phyloP scores from a whole-genome alignment of 2,888 invertebrate genomes.

The Phengaris alcon region DNA sequence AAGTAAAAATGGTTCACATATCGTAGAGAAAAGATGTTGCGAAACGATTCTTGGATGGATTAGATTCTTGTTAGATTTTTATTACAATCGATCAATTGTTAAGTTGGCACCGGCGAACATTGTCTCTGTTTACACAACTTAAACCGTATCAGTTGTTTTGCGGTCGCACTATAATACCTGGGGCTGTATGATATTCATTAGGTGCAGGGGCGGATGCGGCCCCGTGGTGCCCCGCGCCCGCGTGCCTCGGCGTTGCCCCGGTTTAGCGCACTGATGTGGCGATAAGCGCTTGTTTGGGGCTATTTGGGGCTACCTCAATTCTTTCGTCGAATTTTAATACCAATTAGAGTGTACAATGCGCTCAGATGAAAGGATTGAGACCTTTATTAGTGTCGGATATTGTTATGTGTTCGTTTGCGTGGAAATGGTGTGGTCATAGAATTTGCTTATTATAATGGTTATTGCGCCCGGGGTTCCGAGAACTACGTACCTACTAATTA shows the following conservation, averaged over 20 bases:
- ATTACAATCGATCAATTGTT: neutral
- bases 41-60: too few relatives aligned
- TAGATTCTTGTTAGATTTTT: too few relatives aligned
- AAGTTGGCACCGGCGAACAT: neutral
- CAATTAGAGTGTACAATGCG: conserved; percentile 75
- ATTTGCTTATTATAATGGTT: conserved; percentile 41
- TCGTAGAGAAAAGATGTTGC: too few relatives aligned
- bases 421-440: conserved; percentile 49
- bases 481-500: conserved; percentile 31
- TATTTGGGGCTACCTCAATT: conserved; percentile 71
- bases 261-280: conserved; percentile 61
- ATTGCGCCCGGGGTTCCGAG: conserved; percentile 40
- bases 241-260: conserved; percentile 41
- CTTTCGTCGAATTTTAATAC: conserved; percentile 69
- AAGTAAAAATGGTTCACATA: too few relatives aligned
- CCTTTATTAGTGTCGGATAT: conserved; percentile 75
- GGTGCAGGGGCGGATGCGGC: conserved; percentile 32
- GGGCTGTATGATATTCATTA: conserved; percentile 66
- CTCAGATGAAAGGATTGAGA: conserved; percentile 65
- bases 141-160: neutral
- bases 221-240: conserved; percentile 31
- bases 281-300: conserved; percentile 72
- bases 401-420: conserved; percentile 63
- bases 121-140: neutral
- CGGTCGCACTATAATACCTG: conserved; percentile 57